Evolutionary conservation across 2,888 invertebrate species (phyloP), one percentile per base, ranked within the genome.

Genomic region (Ormyrus thymus): DNA sequence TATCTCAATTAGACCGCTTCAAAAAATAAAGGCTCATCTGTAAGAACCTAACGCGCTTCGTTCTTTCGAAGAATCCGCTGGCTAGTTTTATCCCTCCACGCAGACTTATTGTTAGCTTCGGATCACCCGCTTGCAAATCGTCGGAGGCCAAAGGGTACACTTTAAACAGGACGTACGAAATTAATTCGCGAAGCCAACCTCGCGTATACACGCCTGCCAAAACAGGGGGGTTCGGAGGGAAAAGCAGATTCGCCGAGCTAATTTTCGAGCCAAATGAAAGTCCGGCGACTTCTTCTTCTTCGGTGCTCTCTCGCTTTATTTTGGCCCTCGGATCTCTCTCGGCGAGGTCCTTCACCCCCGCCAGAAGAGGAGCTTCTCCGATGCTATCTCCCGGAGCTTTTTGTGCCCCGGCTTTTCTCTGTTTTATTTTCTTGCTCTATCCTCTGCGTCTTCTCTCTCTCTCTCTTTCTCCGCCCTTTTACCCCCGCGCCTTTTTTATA

Each of bases 191-290:
- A 73, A 56, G n/a, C 43, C 7, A 71, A 7, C 45, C 43, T 43
- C 5, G 13, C 9, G 46, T 13, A 66, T n/a, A 53, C 43, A 53
- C 13, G n/a, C 43, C 29, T 7, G 11, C 58, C 48, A 58, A 65
- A 64, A 62, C 46, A 62, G 29, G 29, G 29, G 29, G 29, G 29
- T 3, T 11, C 13, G 10, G 11, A 73, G n/a, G 62, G 29, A 74
- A n/a, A 43, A 29, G 29, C 29, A 58, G 56, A 72, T 66, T 46
- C 43, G 29, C 64, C 45, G 46, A 45, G 69, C 76, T 79, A 76
- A 79, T 79, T 79, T 76, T 76, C 72, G 76, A 76, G 72, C 71
- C 68, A 76, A 76, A 79, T 76, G 79, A 76, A 76, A 79, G 76
- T 72, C 76, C 66, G 50, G 53, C 50, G 55, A 71, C 55, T 79